Conservation (phyloP, 2,888 invertebrate species). For the Lathronympha strigana region DNA sequence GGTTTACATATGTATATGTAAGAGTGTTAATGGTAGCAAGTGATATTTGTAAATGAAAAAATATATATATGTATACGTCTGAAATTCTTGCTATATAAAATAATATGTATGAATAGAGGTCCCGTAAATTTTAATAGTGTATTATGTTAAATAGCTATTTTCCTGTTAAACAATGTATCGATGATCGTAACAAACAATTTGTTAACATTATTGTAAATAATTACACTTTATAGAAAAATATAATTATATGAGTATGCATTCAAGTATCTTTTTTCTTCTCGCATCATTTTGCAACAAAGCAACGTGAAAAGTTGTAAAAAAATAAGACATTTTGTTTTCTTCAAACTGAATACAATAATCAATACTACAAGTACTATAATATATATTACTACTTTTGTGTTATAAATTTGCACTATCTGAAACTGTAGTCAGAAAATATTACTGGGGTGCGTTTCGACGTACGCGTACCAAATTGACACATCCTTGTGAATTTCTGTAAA, state of each 20-base stretch:
- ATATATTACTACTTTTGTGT: no score
- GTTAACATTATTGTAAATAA: slow-evolving; percentile 77
- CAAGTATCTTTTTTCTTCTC: slow-evolving; percentile 17
- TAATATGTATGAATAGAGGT: slow-evolving; percentile 35
- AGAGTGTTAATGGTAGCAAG: slow-evolving; percentile 36
- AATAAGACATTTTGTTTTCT: no score
- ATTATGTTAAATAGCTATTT: slow-evolving; percentile 41
- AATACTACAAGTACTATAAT: no score
- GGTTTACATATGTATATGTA: slow-evolving; percentile 15
- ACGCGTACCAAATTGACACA: no score
- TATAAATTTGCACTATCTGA: no score
- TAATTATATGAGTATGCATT: slow-evolving; percentile 54
- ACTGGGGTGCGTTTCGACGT: no score
- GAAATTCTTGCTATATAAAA: slow-evolving; percentile 24
- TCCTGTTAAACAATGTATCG: slow-evolving; percentile 54
- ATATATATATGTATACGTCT: slow-evolving; percentile 3
- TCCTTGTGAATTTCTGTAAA: no score
- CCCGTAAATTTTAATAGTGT: slow-evolving; percentile 29
- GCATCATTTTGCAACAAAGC: no score
- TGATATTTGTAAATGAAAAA: slow-evolving; percentile 30
- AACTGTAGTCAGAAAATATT: no score
- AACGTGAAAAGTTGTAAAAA: no score
- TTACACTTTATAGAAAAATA: slow-evolving; percentile 63
- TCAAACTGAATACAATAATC: no score
- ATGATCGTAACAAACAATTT: slow-evolving; percentile 57